Base-by-base conservation (phyloP, 2,797 vertebrate species). In the Sebastes melanostomus region DNA sequence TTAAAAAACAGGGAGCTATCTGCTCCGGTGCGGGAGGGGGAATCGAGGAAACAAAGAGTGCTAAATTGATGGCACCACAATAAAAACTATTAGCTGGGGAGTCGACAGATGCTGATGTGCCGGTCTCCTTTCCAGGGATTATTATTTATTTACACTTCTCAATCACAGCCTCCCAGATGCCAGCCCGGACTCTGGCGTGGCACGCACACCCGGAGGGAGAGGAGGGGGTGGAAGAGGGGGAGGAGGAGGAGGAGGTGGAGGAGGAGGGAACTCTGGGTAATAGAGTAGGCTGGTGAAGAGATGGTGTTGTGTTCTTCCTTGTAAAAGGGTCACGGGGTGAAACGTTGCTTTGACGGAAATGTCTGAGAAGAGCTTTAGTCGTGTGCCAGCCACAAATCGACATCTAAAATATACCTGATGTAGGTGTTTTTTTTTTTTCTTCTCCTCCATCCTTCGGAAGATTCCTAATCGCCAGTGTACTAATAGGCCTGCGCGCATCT, bases 141-240 rank as follows among this genome's bases (percentile, higher is more conserved):
- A 96, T 96, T 96, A 96, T 96, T 96, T 96, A 96, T 96, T 96
- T 96, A 96, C 96, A 96, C 95, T 96, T 95, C 95, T 96, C 95
- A 96, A 96, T 96, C 95, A 96, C 94, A 94, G 92, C 89, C 94
- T 95, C 94, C 94, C 95, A 96, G 95, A 96, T 96, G 96, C 95
- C 94, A 95, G 91, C 89, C 62, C 86, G 93, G 95, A 96, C 94
- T 87, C 92, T 92, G 92, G 92, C 91, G 88, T 94, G 92, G 93
- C 93, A 94, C 84, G 89, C 91, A 91, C 88, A 84, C 82, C 77
- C 87, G 34, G 62, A 86, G 89, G 90, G 89, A 81, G 84, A 86
- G 71, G 75, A 24, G 36, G 18, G 42, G 4, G 66, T 8, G 20
- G 50, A 46, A 89, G 88, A 80, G 83, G 86, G 68, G 74, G 8